Evolutionary conservation across 2,113 vertebrate genomes (phyloP).

Genomic region (Ploceus nigricollis): DNA sequence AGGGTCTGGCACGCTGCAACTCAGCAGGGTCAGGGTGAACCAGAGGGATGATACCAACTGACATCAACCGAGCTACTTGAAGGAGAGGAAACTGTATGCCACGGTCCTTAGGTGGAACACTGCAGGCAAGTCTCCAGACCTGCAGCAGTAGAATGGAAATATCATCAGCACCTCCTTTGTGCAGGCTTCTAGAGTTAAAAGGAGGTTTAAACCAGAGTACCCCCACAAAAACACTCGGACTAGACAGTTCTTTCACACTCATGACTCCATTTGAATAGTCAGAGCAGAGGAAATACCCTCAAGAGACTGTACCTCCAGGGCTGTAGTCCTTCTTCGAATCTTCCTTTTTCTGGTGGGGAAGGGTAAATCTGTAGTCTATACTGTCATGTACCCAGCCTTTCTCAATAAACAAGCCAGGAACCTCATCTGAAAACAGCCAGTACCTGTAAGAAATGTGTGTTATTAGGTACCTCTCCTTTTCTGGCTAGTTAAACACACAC

Average conservation of each 20-base stretch:
- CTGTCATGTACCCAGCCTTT: slow-evolving; percentile 96
- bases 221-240: neutral
- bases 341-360: slow-evolving; percentile 70
- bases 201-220: neutral
- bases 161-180: neutral
- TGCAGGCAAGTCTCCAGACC: neutral
- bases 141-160: neutral
- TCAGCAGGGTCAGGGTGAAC: neutral
- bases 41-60: neutral
- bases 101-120: neutral
- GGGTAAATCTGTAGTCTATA: slow-evolving; percentile 88
- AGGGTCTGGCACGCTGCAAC: neutral
- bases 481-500: neutral
- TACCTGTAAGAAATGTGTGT: slow-evolving; percentile 75
- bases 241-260: neutral
- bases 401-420: slow-evolving; percentile 94
- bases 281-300: neutral
- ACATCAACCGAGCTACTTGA: neutral
- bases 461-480: neutral
- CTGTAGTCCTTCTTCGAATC: slow-evolving; percentile 65
- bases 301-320: slow-evolving; percentile 59
- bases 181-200: neutral
- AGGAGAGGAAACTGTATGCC: neutral
- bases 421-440: slow-evolving; percentile 96
- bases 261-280: neutral